A percentile compares a stretch with the other conserved stretches of the same genome.
These are phyloP conservation scores for Pollenia angustigena DNA, from an alignment of 2,888 invertebrate species.

Conservation along the genomic window DNA sequence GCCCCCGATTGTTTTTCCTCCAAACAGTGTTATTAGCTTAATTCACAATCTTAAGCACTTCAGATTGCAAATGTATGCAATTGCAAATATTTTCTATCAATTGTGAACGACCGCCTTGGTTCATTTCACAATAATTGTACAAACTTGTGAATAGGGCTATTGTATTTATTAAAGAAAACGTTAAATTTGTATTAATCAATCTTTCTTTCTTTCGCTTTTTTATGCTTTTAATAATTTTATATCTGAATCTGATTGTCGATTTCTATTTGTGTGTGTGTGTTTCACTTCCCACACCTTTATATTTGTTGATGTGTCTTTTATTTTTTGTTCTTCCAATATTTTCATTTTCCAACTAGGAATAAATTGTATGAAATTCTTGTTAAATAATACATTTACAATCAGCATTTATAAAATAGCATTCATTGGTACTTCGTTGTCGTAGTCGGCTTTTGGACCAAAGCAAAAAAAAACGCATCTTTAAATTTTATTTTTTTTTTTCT, in stretches of 20 bases:
- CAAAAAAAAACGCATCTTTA: slow-evolving; percentile 33
- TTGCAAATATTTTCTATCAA: no score
- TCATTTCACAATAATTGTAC: no score
- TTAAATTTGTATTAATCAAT: no score
- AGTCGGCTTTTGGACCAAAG: slow-evolving; percentile 38
- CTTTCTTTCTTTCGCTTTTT: no score
- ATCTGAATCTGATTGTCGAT: neutral
- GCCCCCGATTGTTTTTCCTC: no score
- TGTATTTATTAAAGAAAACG: no score
- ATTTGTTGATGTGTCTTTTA: neutral
- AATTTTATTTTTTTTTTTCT: slow-evolving; percentile 16
- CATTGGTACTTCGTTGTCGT: slow-evolving; percentile 47
- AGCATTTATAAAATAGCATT: slow-evolving; percentile 64
- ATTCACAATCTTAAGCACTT: no score
- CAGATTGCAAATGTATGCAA: no score
- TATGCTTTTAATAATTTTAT: neutral
- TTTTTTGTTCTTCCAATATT: slow-evolving; percentile 1
- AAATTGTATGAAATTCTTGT: slow-evolving; percentile 62
- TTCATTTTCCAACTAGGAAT: slow-evolving; percentile 26
- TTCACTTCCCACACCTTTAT: slow-evolving; percentile 62
- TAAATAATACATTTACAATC: slow-evolving; percentile 66
- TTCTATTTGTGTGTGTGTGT: neutral
- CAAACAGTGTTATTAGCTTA: no score
- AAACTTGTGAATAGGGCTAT: no score
- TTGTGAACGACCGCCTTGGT: no score